Evolutionary conservation across 1,140 invertebrate species (phyloP).

Genomic region (Bemisia tabaci): DNA sequence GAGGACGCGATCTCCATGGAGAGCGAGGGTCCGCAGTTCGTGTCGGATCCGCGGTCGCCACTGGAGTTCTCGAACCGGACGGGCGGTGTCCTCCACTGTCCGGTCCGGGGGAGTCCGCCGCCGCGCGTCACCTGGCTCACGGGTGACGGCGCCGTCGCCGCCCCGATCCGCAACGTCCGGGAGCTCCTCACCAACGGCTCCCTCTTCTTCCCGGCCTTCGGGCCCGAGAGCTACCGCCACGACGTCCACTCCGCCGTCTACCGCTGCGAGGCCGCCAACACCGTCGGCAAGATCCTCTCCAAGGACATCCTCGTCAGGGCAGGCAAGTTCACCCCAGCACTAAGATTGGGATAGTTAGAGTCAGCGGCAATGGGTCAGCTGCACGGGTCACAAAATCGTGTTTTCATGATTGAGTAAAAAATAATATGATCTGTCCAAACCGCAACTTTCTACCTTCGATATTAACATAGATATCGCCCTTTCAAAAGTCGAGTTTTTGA

Average conservation of each 20-base stretch:
- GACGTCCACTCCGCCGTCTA: slow-evolving; percentile 31
- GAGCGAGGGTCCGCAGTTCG: slow-evolving; percentile 59
- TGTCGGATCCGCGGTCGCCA: slow-evolving; percentile 59
- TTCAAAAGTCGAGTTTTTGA: too few relatives aligned
- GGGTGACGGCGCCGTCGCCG: slow-evolving; percentile 44
- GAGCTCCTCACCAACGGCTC: slow-evolving; percentile 29
- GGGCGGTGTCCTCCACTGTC: slow-evolving; percentile 63
- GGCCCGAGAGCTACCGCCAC: slow-evolving; percentile 27
- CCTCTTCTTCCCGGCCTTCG: slow-evolving; percentile 33
- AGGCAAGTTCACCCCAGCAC: slow-evolving; percentile 35
- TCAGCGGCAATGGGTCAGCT: too few relatives aligned
- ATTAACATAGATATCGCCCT: too few relatives aligned
- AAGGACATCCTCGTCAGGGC: slow-evolving; percentile 35
- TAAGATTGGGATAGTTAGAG: too few relatives aligned
- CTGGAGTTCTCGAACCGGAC: slow-evolving; percentile 76
- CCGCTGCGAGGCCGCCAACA: slow-evolving; percentile 35
- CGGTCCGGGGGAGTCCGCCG: slow-evolving; percentile 58
- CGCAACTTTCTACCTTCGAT: too few relatives aligned
- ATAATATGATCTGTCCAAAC: too few relatives aligned
- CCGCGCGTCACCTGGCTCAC: slow-evolving; percentile 57
- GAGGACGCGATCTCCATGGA: slow-evolving; percentile 30
- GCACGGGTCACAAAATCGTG: too few relatives aligned
- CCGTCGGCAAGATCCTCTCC: slow-evolving; percentile 35
- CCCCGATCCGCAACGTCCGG: slow-evolving; percentile 35
- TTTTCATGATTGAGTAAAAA: too few relatives aligned